Base-by-base conservation (phyloP, 2,113 vertebrate genomes). In the Phylloscopus whistleri region DNA sequence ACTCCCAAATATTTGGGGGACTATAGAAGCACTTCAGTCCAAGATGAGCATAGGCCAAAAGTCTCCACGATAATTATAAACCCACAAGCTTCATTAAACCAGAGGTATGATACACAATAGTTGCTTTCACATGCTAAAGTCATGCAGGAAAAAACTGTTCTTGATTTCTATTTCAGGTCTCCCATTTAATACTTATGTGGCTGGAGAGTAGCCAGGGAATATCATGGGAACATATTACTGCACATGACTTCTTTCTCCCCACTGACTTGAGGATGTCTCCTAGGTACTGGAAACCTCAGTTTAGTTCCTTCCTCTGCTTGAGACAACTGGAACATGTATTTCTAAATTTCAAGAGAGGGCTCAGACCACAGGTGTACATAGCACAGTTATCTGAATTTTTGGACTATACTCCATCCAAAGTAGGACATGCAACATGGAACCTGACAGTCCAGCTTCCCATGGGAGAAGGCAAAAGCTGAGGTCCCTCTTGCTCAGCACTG, bases 401-500 rank as follows among this genome's bases (percentile, higher is more conserved):
- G 5, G 28, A 37, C 51, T 66, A 20, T 26, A 16, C 14, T 35
- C 28, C 52, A 53, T 24, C 11, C 33, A 43, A 78, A 67, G 30
- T 3, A 84, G 43, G 60, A 80, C 6, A 0, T 1, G 1, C 21
- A 69, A 72, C 56, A 33, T 20, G 11, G 46, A 79, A 69, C 31
- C 4, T 52, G 58, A 35, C 20, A 23, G 39, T 41, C 35, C 35
- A 5, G 2, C 30, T 79, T 83, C 27, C 21, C n/a, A 68, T 26
- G 12, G 13, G 13, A 87, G 23, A 1, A 3, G 27, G 5, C 16
- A 39, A 68, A 72, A 41, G 3, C 39, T 63, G 46, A 76, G 15
- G 7, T 31, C 12, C 21, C 48, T 49, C 49, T 60, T 5, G 1
- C 31, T 41, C 19, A 33, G 2, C 0, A 0, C 16, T 2, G 1